Conservation (phyloP, 1,140 invertebrate genomes). For the Tetramorium parvispinum region DNA sequence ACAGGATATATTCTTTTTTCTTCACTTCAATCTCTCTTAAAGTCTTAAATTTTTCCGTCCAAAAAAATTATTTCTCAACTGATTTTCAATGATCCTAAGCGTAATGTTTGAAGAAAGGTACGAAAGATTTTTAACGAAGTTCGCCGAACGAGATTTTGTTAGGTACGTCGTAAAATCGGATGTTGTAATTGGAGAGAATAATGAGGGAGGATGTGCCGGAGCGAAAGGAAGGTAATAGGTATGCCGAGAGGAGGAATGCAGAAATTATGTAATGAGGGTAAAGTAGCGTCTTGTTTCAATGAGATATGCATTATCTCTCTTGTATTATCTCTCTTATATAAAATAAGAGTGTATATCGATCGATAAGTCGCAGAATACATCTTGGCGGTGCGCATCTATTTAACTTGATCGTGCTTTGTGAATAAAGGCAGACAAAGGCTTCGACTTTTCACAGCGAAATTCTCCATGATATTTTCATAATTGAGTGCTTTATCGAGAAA, state of each 20-base stretch:
- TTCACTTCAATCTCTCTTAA: neutral
- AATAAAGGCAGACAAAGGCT: conserved; percentile 23
- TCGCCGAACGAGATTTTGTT: conserved; percentile 29
- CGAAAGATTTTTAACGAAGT: conserved; percentile 33
- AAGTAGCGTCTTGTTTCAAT: conserved; percentile 52
- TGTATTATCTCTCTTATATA: conserved; percentile 16
- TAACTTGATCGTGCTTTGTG: conserved; percentile 19
- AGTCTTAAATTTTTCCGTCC: too few species aligned
- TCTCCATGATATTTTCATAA: conserved; percentile 40
- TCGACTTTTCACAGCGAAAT: conserved; percentile 24
- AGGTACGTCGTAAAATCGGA: conserved; percentile 42
- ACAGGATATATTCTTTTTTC: neutral
- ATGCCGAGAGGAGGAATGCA: conserved; percentile 29
- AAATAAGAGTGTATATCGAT: conserved; percentile 40
- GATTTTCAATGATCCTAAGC: neutral
- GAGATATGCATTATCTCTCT: conserved; percentile 43
- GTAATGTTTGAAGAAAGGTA: conserved; percentile 1
- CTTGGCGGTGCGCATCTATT: neutral
- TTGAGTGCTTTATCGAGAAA: conserved; percentile 14
- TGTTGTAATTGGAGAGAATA: conserved; percentile 58
- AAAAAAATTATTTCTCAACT: neutral
- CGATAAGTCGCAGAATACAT: conserved; percentile 22
- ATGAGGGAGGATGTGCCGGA: conserved; percentile 41
- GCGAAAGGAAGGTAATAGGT: conserved; percentile 43
- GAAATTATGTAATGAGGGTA: conserved; percentile 54